A percentile compares a stretch with the other conserved stretches of the same genome.
These are phyloP conservation scores for Aphaenogaster rudis DNA, from an alignment of 1,140 invertebrate genomes.

Conservation along the genomic window DNA sequence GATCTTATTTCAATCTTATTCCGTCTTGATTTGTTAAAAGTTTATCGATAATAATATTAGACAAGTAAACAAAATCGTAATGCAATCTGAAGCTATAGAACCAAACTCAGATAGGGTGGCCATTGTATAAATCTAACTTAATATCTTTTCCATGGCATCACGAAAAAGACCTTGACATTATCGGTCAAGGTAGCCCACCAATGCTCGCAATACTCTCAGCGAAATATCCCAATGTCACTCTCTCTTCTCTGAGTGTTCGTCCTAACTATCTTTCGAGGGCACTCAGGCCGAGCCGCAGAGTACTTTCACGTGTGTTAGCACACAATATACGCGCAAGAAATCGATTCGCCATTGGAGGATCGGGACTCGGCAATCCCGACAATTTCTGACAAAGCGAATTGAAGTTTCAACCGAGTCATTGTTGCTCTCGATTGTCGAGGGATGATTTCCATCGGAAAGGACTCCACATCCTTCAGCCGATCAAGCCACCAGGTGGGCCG, in stretches of 20 bases:
- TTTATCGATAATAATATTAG: not conserved
- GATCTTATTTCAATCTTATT: not conserved
- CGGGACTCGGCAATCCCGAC: slow-evolving; percentile 79
- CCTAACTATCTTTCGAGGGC: slow-evolving; percentile 42
- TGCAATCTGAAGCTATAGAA: not conserved
- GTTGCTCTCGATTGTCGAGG: slow-evolving; percentile 77
- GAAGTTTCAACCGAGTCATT: slow-evolving; percentile 81
- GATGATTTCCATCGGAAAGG: slow-evolving; percentile 76
- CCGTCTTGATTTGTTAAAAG: not conserved
- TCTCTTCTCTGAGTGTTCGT: not conserved
- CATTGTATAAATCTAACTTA: not conserved
- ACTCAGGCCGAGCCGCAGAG: slow-evolving; percentile 61
- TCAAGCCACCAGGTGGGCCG: slow-evolving; percentile 21
- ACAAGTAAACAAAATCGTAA: not conserved
- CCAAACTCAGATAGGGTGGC: not conserved
- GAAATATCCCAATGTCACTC: slow-evolving; percentile 51
- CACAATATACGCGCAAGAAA: slow-evolving; percentile 70
- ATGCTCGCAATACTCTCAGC: slow-evolving; percentile 58
- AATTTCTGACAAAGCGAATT: slow-evolving; percentile 73
- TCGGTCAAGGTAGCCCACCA: slow-evolving; percentile 41
- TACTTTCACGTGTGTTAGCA: slow-evolving; percentile 59
- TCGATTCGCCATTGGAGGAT: slow-evolving; percentile 77
- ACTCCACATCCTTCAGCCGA: not conserved
- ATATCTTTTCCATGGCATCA: not conserved
- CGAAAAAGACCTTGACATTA: slow-evolving; percentile 17